A percentile compares a stretch with the other conserved stretches of the same genome.
Evolutionary conservation across 2,113 vertebrate species (phyloP).

Genomic region (Cairina moschata): DNA sequence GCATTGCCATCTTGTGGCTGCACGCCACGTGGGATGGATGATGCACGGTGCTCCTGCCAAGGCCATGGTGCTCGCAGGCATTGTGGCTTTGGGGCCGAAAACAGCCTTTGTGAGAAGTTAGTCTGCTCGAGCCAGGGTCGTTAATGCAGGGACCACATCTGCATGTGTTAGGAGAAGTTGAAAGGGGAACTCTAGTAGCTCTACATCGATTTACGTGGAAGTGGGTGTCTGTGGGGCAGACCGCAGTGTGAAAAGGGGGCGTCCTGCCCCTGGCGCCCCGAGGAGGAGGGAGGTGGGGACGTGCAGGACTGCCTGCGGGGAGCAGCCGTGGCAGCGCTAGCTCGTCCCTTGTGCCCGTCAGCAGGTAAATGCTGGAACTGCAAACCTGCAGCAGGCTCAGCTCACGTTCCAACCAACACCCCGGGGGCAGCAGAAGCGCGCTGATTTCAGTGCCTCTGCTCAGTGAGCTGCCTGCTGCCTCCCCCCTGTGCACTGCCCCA

Average conservation of each 20-base stretch:
- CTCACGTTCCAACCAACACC: rapidly evolving
- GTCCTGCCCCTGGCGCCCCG: not conserved
- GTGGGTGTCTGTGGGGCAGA: not conserved
- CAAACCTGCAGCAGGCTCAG: rapidly evolving
- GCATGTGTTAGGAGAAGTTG: not conserved
- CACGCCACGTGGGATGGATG: not conserved
- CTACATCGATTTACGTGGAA: rapidly evolving
- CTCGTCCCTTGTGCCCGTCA: not conserved
- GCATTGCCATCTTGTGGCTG: not conserved
- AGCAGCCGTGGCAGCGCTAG: no score
- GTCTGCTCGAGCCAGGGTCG: not conserved
- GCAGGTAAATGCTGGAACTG: not conserved
- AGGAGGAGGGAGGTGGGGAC: not conserved
- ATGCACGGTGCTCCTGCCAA: not conserved
- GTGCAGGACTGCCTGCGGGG: not conserved
- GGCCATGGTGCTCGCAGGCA: not conserved
- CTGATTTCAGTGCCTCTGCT: not conserved
- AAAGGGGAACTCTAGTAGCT: not conserved
- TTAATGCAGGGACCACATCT: not conserved
- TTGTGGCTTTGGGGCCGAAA: not conserved
- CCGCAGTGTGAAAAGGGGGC: not conserved
- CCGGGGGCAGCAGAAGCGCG: not conserved
- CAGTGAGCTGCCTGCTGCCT: not conserved
- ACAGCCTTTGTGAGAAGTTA: not conserved
- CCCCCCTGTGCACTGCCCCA: not conserved